These are phyloP conservation scores for Leptinotarsa defecta DNA, from an alignment of 1,140 invertebrate species.

Conservation along the genomic window DNA sequence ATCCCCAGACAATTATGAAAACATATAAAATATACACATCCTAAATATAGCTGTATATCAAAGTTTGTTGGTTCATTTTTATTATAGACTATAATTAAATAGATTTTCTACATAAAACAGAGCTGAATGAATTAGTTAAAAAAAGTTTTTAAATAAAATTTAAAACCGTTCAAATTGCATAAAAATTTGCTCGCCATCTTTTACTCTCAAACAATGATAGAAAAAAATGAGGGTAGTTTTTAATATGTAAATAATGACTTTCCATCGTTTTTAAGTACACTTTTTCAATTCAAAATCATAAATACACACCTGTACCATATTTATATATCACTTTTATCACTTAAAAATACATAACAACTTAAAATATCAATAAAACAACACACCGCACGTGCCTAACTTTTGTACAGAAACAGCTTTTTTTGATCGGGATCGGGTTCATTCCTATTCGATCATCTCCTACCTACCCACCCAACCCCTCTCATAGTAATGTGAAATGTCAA, in stretches of 20 bases:
- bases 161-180: constrained; percentile 36
- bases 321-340: constrained; percentile 31
- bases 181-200: constrained; percentile 53
- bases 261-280: constrained; percentile 10
- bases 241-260: constrained; percentile 22
- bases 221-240: constrained; percentile 49
- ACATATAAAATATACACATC: too few species aligned
- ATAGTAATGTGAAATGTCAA: too few species aligned
- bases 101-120: too few species aligned
- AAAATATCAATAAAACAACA: constrained; percentile 41
- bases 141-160: too few species aligned
- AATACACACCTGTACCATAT: constrained; percentile 48
- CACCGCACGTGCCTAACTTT: constrained; percentile 50
- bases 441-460: neutral
- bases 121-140: too few species aligned
- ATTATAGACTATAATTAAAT: too few species aligned
- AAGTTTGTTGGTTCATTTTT: too few species aligned
- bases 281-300: constrained; percentile 21
- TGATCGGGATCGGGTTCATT: neutral
- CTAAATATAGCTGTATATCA: too few species aligned
- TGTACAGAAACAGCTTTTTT: constrained; percentile 49
- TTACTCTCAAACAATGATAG: constrained; percentile 41
- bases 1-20: too few species aligned
- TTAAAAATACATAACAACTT: constrained; percentile 47
- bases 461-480: neutral